Base-by-base conservation (phyloP, 2,113 vertebrate genomes). In the Odocoileus hemionus region DNA sequence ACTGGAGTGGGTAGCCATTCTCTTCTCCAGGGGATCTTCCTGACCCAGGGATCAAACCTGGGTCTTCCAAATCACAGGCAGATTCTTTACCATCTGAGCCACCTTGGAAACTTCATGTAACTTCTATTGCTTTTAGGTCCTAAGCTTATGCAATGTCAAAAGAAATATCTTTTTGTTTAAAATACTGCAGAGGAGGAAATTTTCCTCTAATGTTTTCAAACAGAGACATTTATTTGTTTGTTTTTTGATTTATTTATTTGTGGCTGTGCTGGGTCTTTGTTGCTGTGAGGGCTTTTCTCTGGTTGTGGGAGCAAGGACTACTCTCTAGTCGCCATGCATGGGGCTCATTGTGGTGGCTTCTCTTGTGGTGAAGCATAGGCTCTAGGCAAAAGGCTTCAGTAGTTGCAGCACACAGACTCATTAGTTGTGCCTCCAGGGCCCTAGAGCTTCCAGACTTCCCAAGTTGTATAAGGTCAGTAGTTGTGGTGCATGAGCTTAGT, bases 201-300 rank as follows among this genome's bases (percentile, higher is more conserved):
- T 93, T 79, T 67, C 50, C 33, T 47, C 55, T 61, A n/a, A n/a
- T 84, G 16, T 86, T 95, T 97, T 84, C 50, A 86, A 94, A 79
- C 2, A 64, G n/a, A 67, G 6, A 78, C n/a, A 43, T 93, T 92
- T 74, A 39, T 79, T 96, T 95, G 33, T 91, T 96, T 64, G 25
- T 64, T 97, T 70, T 70, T 36, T 5, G 17, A 12, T 23, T 23
- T 70, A 70, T 39, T 12, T 70, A 70, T 39, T 67, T 39, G 36
- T 39, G 67, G 67, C 67, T 70, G 67, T 23, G n/a, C 19, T 39
- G 19, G 67, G 67, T 39, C 67, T 70, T 39, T 23, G 67, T 70
- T 39, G 67, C 67, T 70, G 5, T 39, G 67, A 0, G 0, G 67
- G 67, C n/a, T 70, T 39, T 70, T 23, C 67, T 70, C 67, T 39